Conservation (phyloP, 2,797 vertebrate species). For the Phylloscopus collybita region DNA sequence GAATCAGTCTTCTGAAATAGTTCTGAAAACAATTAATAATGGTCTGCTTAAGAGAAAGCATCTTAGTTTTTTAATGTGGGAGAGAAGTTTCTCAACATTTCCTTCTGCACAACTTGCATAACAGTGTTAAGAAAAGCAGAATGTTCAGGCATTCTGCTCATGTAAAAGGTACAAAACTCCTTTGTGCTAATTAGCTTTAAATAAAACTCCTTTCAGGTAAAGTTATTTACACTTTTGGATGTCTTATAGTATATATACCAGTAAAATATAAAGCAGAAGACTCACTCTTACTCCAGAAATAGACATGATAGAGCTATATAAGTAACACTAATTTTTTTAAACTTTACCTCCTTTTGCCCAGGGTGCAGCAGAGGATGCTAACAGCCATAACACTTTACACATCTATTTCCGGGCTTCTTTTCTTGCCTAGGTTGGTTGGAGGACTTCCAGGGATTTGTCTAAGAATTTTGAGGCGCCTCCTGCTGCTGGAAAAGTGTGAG, state of each 20-base stretch:
- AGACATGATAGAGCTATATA: neutral
- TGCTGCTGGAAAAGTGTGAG: neutral
- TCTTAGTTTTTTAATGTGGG: constrained; percentile 6
- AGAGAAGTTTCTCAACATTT: constrained; percentile 10
- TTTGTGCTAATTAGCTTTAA: constrained; percentile 30
- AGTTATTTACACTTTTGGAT: neutral
- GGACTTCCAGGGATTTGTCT: neutral
- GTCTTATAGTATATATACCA: neutral
- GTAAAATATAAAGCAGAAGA: neutral
- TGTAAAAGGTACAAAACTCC: neutral
- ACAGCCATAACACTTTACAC: neutral
- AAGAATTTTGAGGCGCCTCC: neutral
- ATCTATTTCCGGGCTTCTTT: neutral
- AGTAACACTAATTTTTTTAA: neutral
- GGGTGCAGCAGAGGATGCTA: neutral
- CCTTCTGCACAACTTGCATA: neutral
- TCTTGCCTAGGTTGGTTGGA: neutral
- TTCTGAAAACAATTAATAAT: constrained; percentile 61
- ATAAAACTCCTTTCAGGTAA: constrained; percentile 48
- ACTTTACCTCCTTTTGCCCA: neutral
- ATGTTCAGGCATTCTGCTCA: neutral
- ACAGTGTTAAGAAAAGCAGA: neutral
- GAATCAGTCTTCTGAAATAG: constrained; percentile 51
- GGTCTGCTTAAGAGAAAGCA: constrained; percentile 40
- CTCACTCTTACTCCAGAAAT: neutral